Conservation (phyloP, 37 sponge, comb jelly and placozoan species). For the Theonella swinhoei region DNA sequence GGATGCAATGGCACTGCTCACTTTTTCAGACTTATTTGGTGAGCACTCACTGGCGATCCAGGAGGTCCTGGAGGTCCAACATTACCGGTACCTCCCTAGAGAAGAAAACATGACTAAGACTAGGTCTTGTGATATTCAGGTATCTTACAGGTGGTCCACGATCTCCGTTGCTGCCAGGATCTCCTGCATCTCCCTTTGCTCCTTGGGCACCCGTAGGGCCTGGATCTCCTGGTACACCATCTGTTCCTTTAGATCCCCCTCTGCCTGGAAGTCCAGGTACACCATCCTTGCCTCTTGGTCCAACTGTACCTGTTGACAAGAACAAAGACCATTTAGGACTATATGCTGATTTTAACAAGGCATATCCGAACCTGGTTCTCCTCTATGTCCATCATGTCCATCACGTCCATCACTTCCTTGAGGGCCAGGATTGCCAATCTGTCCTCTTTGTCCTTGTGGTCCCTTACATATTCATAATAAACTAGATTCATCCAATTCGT, state of each 20-base stretch:
- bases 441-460: slow-evolving; percentile 62
- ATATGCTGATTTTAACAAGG: not conserved
- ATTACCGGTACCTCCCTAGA: not conserved
- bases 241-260: slow-evolving; percentile 50
- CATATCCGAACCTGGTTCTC: slow-evolving; percentile 13
- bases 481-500: not conserved
- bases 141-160: slow-evolving; percentile 5
- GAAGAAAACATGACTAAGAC: no score
- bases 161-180: slow-evolving; percentile 16
- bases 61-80: slow-evolving; percentile 9
- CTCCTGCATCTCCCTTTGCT: slow-evolving; percentile 35
- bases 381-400: slow-evolving; percentile 49
- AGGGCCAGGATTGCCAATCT: slow-evolving; percentile 34
- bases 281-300: slow-evolving; percentile 64
- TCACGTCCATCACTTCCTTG: slow-evolving; percentile 46
- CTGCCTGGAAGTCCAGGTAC: slow-evolving; percentile 58
- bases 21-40: not conserved
- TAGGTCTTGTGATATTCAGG: not conserved
- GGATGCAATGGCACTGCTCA: no score
- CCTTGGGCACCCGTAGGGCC: slow-evolving; percentile 37
- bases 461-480: slow-evolving; percentile 22
- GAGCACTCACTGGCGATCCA: slow-evolving; percentile 1
- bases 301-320: slow-evolving; percentile 15
- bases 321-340: not conserved
- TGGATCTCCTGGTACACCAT: slow-evolving; percentile 31